Evolutionary conservation across 1,140 invertebrate genomes (phyloP).

Genomic region (Oreohelix idahoensis): DNA sequence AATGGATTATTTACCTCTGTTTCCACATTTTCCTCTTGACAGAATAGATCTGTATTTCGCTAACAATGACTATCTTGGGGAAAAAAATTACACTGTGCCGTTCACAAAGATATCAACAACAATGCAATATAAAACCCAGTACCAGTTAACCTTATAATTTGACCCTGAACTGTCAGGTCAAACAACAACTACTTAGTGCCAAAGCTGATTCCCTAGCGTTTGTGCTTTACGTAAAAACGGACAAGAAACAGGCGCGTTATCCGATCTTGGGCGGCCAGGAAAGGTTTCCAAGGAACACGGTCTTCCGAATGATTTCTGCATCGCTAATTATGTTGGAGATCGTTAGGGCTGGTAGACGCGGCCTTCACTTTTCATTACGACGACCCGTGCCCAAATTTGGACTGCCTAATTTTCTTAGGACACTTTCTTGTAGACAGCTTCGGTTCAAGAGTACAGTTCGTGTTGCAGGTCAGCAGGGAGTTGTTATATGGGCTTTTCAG

Average conservation of each 20-base stretch:
- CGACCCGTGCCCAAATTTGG: background rate
- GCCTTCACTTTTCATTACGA: conserved; percentile 28
- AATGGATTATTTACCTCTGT: too few species aligned
- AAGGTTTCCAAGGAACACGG: background rate
- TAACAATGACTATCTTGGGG: too few species aligned
- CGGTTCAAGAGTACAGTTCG: background rate
- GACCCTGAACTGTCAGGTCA: background rate
- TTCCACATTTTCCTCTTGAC: too few species aligned
- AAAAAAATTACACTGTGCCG: too few species aligned
- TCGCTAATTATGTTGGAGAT: background rate
- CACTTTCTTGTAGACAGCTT: background rate
- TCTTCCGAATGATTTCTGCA: conserved; percentile 12
- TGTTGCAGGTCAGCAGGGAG: background rate
- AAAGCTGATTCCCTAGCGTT: background rate
- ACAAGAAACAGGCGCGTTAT: conserved; percentile 6
- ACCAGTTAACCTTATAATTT: too few species aligned
- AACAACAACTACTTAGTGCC: conserved; percentile 23
- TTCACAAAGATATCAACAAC: too few species aligned
- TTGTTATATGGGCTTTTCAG: background rate
- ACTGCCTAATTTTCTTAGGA: conserved; percentile 19
- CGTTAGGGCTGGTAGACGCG: background rate
- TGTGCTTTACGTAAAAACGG: background rate
- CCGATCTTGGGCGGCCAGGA: background rate
- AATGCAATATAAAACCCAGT: too few species aligned
- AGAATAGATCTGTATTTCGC: too few species aligned